Conservation (phyloP, 2,888 invertebrate species). For the Lasioglossum vierecki region DNA sequence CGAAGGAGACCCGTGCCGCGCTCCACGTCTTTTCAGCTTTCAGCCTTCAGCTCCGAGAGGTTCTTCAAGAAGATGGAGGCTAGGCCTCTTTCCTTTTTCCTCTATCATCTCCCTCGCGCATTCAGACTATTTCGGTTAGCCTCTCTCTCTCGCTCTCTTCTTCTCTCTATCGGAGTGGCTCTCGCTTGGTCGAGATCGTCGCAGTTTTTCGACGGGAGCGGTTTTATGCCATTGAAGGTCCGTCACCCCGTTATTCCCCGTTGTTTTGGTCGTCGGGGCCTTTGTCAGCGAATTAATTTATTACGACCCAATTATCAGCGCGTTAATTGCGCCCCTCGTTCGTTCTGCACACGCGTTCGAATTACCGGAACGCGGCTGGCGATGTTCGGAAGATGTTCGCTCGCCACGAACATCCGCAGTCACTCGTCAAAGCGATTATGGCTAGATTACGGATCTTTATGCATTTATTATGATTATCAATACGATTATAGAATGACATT, state of each 20-base stretch:
- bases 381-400: too few relatives aligned
- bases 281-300: conserved; percentile 80
- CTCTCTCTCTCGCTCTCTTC: not conserved
- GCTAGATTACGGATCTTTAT: too few relatives aligned
- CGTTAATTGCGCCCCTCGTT: conserved; percentile 57
- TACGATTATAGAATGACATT: too few relatives aligned
- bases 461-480: too few relatives aligned
- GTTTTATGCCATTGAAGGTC: conserved; percentile 73
- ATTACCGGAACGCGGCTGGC: conserved; percentile 17
- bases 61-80: conserved; percentile 55
- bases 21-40: conserved; percentile 79
- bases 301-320: conserved; percentile 82
- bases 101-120: not conserved
- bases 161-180: not conserved
- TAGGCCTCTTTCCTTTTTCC: conserved; percentile 30
- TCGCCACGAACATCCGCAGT: too few relatives aligned
- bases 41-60: conserved; percentile 69
- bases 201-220: conserved; percentile 29
- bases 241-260: conserved; percentile 67
- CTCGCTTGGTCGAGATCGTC: not conserved
- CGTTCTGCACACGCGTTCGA: not conserved
- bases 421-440: too few relatives aligned
- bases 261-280: conserved; percentile 63
- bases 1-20: conserved; percentile 76
- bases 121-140: not conserved